Conservation (phyloP, 2,888 invertebrate species). For the Bursaphelenchus okinawaensis region DNA sequence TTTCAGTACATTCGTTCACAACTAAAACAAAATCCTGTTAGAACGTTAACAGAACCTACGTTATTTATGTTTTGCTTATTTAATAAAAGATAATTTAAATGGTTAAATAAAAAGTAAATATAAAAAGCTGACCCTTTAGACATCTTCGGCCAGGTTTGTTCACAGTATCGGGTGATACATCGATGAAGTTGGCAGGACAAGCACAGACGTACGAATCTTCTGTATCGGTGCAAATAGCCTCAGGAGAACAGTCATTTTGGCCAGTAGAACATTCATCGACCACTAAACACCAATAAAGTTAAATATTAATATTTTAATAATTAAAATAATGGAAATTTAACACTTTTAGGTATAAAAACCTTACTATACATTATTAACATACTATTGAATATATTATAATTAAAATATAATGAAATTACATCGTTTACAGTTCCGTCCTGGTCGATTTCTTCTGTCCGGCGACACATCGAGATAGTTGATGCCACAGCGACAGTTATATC, state of each 20-base stretch:
- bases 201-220: conserved; percentile 53
- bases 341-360: conserved; percentile 3
- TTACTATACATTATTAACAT: conserved; percentile 11
- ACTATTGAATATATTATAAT: background rate
- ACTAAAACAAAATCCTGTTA: conserved; percentile 30
- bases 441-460: conserved; percentile 46
- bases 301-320: conserved; percentile 13
- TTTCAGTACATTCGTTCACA: conserved; percentile 52
- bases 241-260: conserved; percentile 54
- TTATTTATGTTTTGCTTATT: too few relatives aligned
- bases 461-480: conserved; percentile 56
- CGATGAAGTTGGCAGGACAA: conserved; percentile 48
- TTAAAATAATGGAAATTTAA: background rate
- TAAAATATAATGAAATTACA: conserved; percentile 24
- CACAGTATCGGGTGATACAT: conserved; percentile 48
- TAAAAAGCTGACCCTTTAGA: conserved; percentile 43
- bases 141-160: conserved; percentile 54
- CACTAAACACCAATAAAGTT: conserved; percentile 64
- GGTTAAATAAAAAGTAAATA: conserved; percentile 1
- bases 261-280: conserved; percentile 74
- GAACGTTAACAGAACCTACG: background rate
- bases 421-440: conserved; percentile 56
- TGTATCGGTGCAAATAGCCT: conserved; percentile 55
- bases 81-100: background rate
- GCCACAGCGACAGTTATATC: conserved; percentile 53